Base-by-base conservation (phyloP, 2,113 vertebrate species). In the Serinus canaria region DNA sequence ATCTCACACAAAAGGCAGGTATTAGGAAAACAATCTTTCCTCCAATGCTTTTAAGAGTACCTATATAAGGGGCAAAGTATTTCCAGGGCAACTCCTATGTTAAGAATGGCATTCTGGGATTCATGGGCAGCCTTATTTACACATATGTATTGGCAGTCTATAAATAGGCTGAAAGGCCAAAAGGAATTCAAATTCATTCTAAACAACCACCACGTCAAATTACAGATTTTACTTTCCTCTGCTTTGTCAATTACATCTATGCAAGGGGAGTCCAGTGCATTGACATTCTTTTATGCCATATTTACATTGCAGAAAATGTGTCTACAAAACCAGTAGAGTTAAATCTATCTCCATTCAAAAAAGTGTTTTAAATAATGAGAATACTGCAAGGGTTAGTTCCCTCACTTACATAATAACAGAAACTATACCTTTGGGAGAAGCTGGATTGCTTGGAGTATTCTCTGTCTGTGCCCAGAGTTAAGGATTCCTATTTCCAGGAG, bases 401-500 rank as follows among this genome's bases (percentile, higher is more conserved):
- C 19, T 49, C 1, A 6, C 22, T 77, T 75, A n/a, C 31, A 44
- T 49, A 74, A 75, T 62, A 82, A 67, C 50, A 66, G 22, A 82
- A 70, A 90, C 60, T 92, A 96, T 97, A 99, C 99, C 98, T 99
- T 98, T 96, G 99, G 99, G 97, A 99, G 98, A 90, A 99, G 98
- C 88, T 99, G 99, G 88, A 99, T 99, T 93, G 99, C 99, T 98
- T 99, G 99, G n/a, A 99, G 98, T 97, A 99, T 99, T 95, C 99
- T 98, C 92, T 99, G 99, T 96, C 99, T 98, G 97, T 99, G 99
- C 78, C 99, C 98, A 66, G 99, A 99, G 97, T 99, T 99, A 95
- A 99, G 98, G 94, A 99, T 99, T 91, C 99, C 99, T 77, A 99
- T 99, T 98, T 99, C 99, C 97, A 99, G 97, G 97, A 99, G 98